A percentile compares a stretch with the other conserved stretches of the same genome.
Conservation (phyloP, 2,113 vertebrate species). For the Acanthochromis polyacanthus region DNA sequence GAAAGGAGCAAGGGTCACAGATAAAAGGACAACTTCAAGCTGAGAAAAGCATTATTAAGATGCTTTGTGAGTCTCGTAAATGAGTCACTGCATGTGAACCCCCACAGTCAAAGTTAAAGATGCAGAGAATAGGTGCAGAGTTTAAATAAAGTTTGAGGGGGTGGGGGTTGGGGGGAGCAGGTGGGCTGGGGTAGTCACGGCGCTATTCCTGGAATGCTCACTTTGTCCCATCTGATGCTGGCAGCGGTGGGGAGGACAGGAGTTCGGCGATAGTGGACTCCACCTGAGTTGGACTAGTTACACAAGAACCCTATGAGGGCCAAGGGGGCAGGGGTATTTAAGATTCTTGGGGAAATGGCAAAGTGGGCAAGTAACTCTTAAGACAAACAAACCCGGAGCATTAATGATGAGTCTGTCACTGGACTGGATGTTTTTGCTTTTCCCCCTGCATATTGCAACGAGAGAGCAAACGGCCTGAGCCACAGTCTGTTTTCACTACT, state of each 20-base stretch:
- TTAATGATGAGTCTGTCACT: constrained; percentile 80
- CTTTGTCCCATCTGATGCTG: constrained; percentile 68
- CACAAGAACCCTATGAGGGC: constrained; percentile 60
- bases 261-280: constrained; percentile 55
- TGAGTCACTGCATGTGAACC: constrained; percentile 15
- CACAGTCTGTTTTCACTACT: constrained; percentile 76
- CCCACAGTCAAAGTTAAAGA: constrained; percentile 20
- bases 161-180: constrained; percentile 37
- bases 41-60: constrained; percentile 10
- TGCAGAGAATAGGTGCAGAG: constrained; percentile 12
- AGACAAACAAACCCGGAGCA: constrained; percentile 82
- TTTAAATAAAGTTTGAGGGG: constrained; percentile 2
- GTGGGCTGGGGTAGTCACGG: constrained; percentile 39
- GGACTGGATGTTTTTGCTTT: constrained; percentile 80
- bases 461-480: constrained; percentile 15
- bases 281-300: constrained; percentile 71
- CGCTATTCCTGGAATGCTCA: constrained; percentile 82
- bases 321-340: constrained; percentile 74
- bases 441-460: constrained; percentile 31
- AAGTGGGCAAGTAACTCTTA: constrained; percentile 80
- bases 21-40: constrained; percentile 20
- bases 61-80: constrained; percentile 3
- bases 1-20: constrained; percentile 34
- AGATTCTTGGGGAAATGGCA: constrained; percentile 84
- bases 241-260: constrained; percentile 58